These are phyloP conservation scores for Melanostoma scalare DNA, from an alignment of 2,888 invertebrate species.

Conservation along the genomic window DNA sequence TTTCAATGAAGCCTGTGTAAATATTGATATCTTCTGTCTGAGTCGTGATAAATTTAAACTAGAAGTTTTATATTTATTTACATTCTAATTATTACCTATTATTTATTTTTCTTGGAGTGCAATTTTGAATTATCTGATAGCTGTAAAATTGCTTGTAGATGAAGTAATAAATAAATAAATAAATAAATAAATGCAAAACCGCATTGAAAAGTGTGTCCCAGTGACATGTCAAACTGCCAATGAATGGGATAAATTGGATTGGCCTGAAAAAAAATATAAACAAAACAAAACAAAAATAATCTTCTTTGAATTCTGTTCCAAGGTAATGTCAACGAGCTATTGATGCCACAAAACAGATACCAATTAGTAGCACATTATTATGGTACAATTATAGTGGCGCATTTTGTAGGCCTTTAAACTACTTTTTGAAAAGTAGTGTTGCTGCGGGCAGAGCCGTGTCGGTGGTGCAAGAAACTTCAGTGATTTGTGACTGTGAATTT, in stretches of 20 bases:
- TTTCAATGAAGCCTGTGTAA: too few species aligned
- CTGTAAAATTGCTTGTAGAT: too few species aligned
- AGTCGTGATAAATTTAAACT: too few species aligned
- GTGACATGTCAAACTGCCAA: conserved; percentile 41
- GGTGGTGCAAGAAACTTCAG: conserved; percentile 17
- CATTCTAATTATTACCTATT: too few species aligned
- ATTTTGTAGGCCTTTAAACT: conserved; percentile 23
- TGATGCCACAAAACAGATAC: conserved; percentile 51
- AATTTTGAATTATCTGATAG: too few species aligned
- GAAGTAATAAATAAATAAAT: too few species aligned
- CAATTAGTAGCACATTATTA: conserved; percentile 48
- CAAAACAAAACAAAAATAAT: conserved; percentile 5
- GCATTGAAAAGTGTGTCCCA: conserved; percentile 13
- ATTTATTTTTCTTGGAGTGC: too few species aligned
- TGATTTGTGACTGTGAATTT: conserved; percentile 39
- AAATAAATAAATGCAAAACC: not conserved
- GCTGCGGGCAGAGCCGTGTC: not conserved
- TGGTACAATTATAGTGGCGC: conserved; percentile 40
- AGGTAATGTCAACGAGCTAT: conserved; percentile 54
- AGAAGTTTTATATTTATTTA: too few species aligned
- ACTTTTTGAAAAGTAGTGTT: conserved; percentile 4
- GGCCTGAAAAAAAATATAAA: conserved; percentile 38
- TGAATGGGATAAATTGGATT: conserved; percentile 50
- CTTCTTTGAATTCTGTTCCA: conserved; percentile 20
- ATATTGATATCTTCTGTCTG: too few species aligned